Evolutionary conservation across 1,140 invertebrate genomes (phyloP).

Genomic region (Monochamus saltuarius): DNA sequence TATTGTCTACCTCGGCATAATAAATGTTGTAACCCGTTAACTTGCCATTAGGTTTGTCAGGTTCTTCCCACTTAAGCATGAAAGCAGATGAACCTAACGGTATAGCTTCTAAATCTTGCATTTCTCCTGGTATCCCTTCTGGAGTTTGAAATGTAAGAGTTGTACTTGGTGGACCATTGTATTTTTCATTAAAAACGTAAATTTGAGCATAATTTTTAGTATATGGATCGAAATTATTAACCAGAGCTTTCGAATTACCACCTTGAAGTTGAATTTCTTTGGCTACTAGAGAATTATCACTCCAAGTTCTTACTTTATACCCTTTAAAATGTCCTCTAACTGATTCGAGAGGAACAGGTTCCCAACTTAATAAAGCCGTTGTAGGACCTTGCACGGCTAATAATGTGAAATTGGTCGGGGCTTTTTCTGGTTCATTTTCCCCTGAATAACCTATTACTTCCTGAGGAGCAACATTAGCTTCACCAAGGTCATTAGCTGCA

Average conservation of each 20-base stretch:
- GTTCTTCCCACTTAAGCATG: slow-evolving; percentile 87
- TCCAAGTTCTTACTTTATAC: slow-evolving; percentile 96
- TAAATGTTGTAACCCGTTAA: slow-evolving; percentile 91
- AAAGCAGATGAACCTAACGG: slow-evolving; percentile 88
- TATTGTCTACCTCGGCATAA: slow-evolving; percentile 79
- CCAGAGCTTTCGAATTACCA: slow-evolving; percentile 69
- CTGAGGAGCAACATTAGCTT: slow-evolving; percentile 77
- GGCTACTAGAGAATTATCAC: slow-evolving; percentile 60
- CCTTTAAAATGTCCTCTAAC: slow-evolving; percentile 91
- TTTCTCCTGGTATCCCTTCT: slow-evolving; percentile 89
- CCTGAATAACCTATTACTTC: slow-evolving; percentile 92
- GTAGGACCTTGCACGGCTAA: slow-evolving; percentile 71
- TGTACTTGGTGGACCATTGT: slow-evolving; percentile 87
- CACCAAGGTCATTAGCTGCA: slow-evolving; percentile 87
- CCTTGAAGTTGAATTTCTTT: slow-evolving; percentile 79
- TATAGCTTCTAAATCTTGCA: slow-evolving; percentile 76
- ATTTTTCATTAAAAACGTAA: slow-evolving; percentile 86
- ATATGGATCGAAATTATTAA: slow-evolving; percentile 85
- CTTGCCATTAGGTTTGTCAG: slow-evolving; percentile 89
- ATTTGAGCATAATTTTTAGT: slow-evolving; percentile 89
- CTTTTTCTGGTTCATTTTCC: slow-evolving; percentile 82
- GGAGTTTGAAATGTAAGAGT: slow-evolving; percentile 82
- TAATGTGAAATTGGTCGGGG: slow-evolving; percentile 83
- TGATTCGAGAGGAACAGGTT: slow-evolving; percentile 71
- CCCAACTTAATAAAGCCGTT: slow-evolving; percentile 81